phyloP scores from a whole-genome alignment of 2,113 vertebrate genomes.

The Ramphastos sulfuratus region DNA sequence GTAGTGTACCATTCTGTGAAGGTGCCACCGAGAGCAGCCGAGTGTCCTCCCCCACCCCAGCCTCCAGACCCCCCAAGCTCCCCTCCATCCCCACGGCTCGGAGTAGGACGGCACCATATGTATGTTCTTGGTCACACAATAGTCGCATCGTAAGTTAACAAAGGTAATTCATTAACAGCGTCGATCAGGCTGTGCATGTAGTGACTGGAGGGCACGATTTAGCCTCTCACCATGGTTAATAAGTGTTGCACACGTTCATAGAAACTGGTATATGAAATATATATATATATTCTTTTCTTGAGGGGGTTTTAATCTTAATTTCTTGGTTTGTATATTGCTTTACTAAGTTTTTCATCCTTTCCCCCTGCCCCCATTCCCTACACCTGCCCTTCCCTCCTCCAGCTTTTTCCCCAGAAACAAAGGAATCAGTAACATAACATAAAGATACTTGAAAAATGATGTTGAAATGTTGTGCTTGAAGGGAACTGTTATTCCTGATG shows the following conservation, averaged over 20 bases:
- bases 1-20: slow-evolving; percentile 81
- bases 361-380: not conserved
- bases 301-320: slow-evolving; percentile 57
- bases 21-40: slow-evolving; percentile 73
- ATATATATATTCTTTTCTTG: slow-evolving; percentile 62
- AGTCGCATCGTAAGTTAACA: slow-evolving; percentile 77
- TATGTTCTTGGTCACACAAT: slow-evolving; percentile 75
- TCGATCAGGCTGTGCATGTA: slow-evolving; percentile 80
- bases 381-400: slow-evolving; percentile 10
- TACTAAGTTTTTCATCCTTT: slow-evolving; percentile 66
- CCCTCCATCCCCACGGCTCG: slow-evolving; percentile 29
- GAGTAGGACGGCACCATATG: slow-evolving; percentile 48
- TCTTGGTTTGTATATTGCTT: slow-evolving; percentile 71
- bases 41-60: slow-evolving; percentile 44
- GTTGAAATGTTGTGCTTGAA: slow-evolving; percentile 72
- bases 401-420: slow-evolving; percentile 18
- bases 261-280: slow-evolving; percentile 74
- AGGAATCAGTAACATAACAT: slow-evolving; percentile 51
- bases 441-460: slow-evolving; percentile 73
- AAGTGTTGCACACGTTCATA: slow-evolving; percentile 74
- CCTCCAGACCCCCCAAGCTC: slow-evolving; percentile 53
- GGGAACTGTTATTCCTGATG: slow-evolving; percentile 66
- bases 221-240: slow-evolving; percentile 76
- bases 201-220: slow-evolving; percentile 71
- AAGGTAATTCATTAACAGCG: slow-evolving; percentile 78